Evolutionary conservation across 2,113 vertebrate genomes (phyloP).

Genomic region (Zosterops pallidus): DNA sequence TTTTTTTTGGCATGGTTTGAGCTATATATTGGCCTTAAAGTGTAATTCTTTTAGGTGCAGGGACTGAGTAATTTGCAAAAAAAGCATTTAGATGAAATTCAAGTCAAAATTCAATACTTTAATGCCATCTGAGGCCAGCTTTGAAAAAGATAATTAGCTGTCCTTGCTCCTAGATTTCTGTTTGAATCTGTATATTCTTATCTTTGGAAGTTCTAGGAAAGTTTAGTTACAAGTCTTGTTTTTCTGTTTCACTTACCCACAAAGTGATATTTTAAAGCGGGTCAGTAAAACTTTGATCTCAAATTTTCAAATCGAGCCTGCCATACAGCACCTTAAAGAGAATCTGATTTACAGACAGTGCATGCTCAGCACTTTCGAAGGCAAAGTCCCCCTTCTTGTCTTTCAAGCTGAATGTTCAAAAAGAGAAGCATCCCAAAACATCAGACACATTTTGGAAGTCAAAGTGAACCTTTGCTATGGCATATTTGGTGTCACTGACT

Average conservation of each 20-base stretch:
- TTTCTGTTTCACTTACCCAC: neutral
- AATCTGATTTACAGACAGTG: neutral
- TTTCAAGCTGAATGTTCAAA: conserved; percentile 19
- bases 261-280: neutral
- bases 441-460: neutral
- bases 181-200: neutral
- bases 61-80: neutral
- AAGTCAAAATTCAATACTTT: neutral
- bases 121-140: neutral
- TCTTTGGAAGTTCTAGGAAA: neutral
- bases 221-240: neutral
- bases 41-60: neutral
- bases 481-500: neutral
- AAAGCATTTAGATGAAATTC: neutral
- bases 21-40: neutral
- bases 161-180: neutral
- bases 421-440: neutral
- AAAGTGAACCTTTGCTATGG: neutral
- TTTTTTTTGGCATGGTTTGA: neutral
- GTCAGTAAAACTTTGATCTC: conserved; percentile 43
- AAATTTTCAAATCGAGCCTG: neutral
- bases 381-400: neutral
- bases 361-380: neutral
- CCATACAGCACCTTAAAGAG: neutral
- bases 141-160: neutral